Conservation (phyloP, 2,113 vertebrate species). For the Phodopus roborovskii region DNA sequence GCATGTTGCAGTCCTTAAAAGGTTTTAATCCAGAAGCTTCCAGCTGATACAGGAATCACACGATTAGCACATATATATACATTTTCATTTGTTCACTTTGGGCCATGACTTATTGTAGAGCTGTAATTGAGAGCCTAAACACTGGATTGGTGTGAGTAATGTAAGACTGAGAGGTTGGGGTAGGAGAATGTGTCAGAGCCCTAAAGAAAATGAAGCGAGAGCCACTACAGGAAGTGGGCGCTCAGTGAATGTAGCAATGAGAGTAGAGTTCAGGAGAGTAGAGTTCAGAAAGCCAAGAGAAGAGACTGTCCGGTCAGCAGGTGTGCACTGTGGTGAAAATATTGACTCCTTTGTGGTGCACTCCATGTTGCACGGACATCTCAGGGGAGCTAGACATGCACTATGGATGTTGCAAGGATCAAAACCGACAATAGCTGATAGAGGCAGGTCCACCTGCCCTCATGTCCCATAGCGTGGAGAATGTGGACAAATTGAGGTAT, state of each 20-base stretch:
- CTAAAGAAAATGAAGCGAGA: not conserved
- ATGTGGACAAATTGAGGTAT: not conserved
- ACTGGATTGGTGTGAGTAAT: not conserved
- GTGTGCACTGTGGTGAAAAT: not conserved
- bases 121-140: not conserved
- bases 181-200: not conserved
- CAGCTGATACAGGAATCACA: not conserved
- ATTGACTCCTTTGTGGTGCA: not conserved
- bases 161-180: not conserved
- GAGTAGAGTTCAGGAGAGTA: not conserved
- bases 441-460: not conserved
- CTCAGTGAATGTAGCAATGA: not conserved
- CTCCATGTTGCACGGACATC: not conserved
- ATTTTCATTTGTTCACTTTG: conserved; percentile 5
- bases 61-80: not conserved
- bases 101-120: not conserved
- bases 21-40: not conserved
- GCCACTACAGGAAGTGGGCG: not conserved
- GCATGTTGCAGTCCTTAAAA: conserved; percentile 9
- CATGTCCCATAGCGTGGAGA: not conserved
- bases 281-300: not conserved
- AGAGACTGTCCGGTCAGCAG: not conserved
- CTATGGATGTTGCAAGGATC: not conserved
- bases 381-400: not conserved
- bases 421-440: not conserved